Base-by-base conservation (phyloP, 2,113 vertebrate species). In the Procavia capensis region DNA sequence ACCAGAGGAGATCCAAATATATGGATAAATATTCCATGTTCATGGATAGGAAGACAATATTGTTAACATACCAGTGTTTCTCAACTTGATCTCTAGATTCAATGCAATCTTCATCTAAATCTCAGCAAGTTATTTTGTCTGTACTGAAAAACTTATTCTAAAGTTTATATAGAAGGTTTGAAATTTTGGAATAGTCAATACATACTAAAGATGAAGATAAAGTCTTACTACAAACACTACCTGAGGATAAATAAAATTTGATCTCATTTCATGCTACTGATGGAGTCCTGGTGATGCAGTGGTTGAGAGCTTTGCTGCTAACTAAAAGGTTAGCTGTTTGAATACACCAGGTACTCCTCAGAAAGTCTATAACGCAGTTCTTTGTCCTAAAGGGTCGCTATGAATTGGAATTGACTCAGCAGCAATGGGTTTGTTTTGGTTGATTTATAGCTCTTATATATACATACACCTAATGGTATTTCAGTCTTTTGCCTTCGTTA, bases 401-500 rank as follows among this genome's bases (percentile, higher is more conserved):
- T 13, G 50, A 54, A 16, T 16, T 54, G 50, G 50, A 54, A 54
- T 54, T 54, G 50, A 54, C 50, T 54, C 50, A 16, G 17, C 50
- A 13, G 50, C 50, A 54, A 54, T 16, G 17, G 50, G 50, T 54
- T 54, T 54, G 50, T 9, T 54, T 54, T 54, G 50, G 50, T 54
- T 54, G 50, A 16, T 54, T 50, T 13, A 50, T 50, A 50, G 8
- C 47, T 10, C 50, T 54, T 11, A 54, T 54, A 75, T 13, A 41
- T 68, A 31, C 31, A 41, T 68, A 31, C 31, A 47, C 25, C 61
- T 39, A 87, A 92, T 78, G 79, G 66, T 70, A 85, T 70, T 90
- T 84, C 87, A 43, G 16, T 84, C 25, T 80, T 76, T 61, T 75
- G 85, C 22, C 29, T 88, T 96, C 87, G 29, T 45, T 91, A 78